Evolutionary conservation across 2,888 invertebrate genomes (phyloP).

Genomic region (Drosophila kanekoi): DNA sequence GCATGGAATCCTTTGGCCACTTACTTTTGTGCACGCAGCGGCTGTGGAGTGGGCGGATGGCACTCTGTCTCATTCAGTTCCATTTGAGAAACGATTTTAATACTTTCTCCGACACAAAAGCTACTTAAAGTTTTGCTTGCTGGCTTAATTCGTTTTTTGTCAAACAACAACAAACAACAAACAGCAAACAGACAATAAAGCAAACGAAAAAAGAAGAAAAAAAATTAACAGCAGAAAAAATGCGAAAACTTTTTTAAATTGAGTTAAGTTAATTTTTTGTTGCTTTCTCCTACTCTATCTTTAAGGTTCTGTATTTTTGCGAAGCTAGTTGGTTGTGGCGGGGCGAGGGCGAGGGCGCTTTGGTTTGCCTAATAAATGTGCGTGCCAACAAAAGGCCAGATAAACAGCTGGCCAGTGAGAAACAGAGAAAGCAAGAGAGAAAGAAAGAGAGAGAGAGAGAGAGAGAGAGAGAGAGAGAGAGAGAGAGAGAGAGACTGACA

Average conservation of each 20-base stretch:
- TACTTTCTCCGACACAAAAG: slow-evolving; percentile 73
- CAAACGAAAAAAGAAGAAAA: slow-evolving; percentile 37
- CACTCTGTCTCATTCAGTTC: slow-evolving; percentile 41
- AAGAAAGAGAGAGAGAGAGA: background rate
- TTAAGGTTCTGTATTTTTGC: slow-evolving; percentile 9
- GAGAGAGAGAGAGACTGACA: slow-evolving; percentile 29
- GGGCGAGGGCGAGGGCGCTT: slow-evolving; percentile 24
- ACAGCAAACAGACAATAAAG: slow-evolving; percentile 53
- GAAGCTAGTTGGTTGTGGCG: slow-evolving; percentile 21
- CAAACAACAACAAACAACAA: slow-evolving; percentile 68
- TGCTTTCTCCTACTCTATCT: slow-evolving; percentile 20
- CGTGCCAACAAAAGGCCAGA: slow-evolving; percentile 74
- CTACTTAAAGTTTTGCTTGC: slow-evolving; percentile 76
- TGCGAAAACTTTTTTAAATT: slow-evolving; percentile 69
- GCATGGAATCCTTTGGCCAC: slow-evolving; percentile 73
- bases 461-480: background rate
- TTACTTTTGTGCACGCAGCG: slow-evolving; percentile 57
- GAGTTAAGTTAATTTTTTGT: slow-evolving; percentile 73
- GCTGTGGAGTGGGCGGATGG: background rate
- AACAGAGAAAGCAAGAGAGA: background rate
- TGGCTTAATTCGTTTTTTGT: slow-evolving; percentile 76
- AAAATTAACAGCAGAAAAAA: slow-evolving; percentile 41
- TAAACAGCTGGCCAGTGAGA: slow-evolving; percentile 56
- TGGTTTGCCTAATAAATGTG: slow-evolving; percentile 73
- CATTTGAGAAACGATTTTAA: slow-evolving; percentile 73